Evolutionary conservation across 1,140 invertebrate species (phyloP).

Genomic region (Tribolium castaneum): DNA sequence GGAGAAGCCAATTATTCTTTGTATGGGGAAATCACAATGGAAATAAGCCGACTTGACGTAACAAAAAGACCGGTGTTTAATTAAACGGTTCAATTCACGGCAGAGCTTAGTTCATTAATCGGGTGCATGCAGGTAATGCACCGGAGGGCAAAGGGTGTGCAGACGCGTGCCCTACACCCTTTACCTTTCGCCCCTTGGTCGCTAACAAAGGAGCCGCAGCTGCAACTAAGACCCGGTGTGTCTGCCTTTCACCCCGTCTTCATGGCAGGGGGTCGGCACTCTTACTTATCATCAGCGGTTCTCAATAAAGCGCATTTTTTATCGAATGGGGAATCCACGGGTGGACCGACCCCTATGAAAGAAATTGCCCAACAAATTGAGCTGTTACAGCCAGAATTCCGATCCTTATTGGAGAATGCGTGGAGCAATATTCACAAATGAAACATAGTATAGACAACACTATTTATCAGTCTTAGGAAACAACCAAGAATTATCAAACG

Average conservation of each 20-base stretch:
- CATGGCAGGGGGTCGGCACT: constrained; percentile 17
- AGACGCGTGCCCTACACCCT: constrained; percentile 40
- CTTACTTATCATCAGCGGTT: constrained; percentile 7
- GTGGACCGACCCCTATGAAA: background rate
- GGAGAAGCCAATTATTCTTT: background rate
- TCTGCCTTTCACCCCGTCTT: constrained; percentile 26
- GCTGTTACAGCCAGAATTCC: constrained; percentile 50
- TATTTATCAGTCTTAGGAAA: too few relatives aligned
- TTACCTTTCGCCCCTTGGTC: constrained; percentile 37
- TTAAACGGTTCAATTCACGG: background rate
- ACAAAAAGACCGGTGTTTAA: background rate
- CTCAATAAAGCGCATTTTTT: constrained; percentile 23
- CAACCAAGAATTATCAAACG: too few relatives aligned
- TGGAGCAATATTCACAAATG: background rate
- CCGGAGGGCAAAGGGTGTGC: constrained; percentile 1
- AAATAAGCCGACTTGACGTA: background rate
- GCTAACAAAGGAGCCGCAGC: constrained; percentile 43
- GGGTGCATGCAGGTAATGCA: constrained; percentile 16
- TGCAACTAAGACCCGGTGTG: constrained; percentile 37
- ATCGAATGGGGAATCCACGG: background rate
- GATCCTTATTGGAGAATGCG: constrained; percentile 47
- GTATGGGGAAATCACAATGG: background rate
- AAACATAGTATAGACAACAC: background rate
- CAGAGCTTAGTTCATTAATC: constrained; percentile 1
- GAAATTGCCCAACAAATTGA: constrained; percentile 50